A percentile compares a stretch with the other conserved stretches of the same genome.
phyloP scores from a whole-genome alignment of 2,797 vertebrate genomes.

The Catharus ustulatus region DNA sequence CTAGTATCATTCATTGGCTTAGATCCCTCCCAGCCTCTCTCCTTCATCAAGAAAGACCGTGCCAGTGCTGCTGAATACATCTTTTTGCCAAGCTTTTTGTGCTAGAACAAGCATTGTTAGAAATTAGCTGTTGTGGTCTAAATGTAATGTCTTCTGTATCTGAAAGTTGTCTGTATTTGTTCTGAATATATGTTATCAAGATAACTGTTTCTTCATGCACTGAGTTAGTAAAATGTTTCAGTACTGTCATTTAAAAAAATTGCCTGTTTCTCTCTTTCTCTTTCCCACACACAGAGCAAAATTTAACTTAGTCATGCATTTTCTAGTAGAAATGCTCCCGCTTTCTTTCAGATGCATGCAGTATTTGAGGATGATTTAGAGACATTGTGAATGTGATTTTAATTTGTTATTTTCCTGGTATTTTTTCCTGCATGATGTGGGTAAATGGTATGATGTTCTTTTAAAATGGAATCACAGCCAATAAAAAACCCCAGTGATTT shows the following conservation, averaged over 20 bases:
- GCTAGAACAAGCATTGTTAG: conserved; percentile 61
- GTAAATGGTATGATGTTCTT: conserved; percentile 85
- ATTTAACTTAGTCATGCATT: conserved; percentile 77
- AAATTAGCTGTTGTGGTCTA: conserved; percentile 83
- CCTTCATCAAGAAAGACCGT: conserved; percentile 52
- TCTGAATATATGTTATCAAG: conserved; percentile 71
- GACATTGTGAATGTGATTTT: conserved; percentile 81
- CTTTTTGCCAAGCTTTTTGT: conserved; percentile 60
- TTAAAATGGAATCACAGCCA: conserved; percentile 92
- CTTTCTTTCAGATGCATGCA: conserved; percentile 84
- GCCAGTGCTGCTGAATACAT: conserved; percentile 47
- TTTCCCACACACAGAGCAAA: conserved; percentile 15
- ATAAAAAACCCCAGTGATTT: conserved; percentile 88
- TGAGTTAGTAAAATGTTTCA: conserved; percentile 79
- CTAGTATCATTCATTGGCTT: conserved; percentile 26
- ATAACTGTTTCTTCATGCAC: conserved; percentile 71
- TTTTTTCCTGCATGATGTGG: conserved; percentile 90
- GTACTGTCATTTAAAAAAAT: conserved; percentile 76
- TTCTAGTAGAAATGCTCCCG: conserved; percentile 76
- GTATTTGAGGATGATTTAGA: conserved; percentile 76
- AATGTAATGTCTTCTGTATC: conserved; percentile 81
- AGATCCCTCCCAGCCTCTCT: conserved; percentile 16
- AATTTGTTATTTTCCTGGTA: conserved; percentile 84
- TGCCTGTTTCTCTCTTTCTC: conserved; percentile 70
- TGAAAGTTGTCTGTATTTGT: conserved; percentile 77